phyloP scores from a whole-genome alignment of 2,797 vertebrate species.

The Chloroceryle inda region DNA sequence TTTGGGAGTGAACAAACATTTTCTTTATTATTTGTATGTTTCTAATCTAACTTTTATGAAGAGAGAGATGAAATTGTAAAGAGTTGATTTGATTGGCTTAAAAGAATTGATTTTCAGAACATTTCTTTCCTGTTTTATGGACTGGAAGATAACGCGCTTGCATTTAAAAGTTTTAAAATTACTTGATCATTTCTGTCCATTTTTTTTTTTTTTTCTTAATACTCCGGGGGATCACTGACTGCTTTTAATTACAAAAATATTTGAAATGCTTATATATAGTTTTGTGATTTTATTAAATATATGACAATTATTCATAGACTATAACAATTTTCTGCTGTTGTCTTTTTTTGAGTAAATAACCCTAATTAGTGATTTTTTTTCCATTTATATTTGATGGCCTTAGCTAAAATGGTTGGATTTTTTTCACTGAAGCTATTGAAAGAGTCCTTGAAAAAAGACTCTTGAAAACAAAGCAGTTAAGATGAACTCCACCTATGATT shows the following conservation, averaged over 20 bases:
- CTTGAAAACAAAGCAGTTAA: background rate
- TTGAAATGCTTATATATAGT: background rate
- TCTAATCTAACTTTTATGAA: background rate
- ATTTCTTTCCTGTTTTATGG: background rate
- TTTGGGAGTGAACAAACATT: background rate
- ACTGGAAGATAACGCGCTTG: background rate
- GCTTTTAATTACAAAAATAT: background rate
- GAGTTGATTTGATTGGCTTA: background rate
- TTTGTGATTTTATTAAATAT: background rate
- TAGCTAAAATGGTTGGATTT: background rate
- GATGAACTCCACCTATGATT: background rate
- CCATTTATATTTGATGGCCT: background rate
- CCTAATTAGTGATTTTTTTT: background rate
- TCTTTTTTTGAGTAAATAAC: background rate
- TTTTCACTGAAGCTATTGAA: background rate
- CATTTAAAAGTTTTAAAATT: background rate
- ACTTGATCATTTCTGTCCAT: fast-evolving
- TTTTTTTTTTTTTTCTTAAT: background rate
- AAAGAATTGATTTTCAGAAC: background rate
- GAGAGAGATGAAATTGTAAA: background rate
- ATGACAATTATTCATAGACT: background rate
- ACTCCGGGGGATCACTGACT: fast-evolving
- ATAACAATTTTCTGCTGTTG: background rate
- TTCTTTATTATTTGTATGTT: background rate
- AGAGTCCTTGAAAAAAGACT: background rate